These are phyloP conservation scores for Eleginops maclovinus DNA, from an alignment of 2,113 vertebrate genomes.

Conservation along the genomic window DNA sequence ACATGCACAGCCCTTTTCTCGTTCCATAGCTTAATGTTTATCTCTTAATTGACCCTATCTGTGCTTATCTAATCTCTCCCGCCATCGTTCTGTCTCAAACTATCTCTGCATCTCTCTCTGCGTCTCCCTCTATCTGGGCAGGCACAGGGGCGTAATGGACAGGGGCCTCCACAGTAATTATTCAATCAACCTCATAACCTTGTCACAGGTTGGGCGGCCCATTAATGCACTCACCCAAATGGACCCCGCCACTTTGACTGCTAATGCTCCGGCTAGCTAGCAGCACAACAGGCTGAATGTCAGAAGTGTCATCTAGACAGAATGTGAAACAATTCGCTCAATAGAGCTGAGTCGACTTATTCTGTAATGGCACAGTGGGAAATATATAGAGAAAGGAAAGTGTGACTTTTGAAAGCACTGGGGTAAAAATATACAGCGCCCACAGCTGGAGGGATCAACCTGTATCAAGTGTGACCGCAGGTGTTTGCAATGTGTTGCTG, in stretches of 20 bases:
- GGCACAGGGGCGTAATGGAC: constrained; percentile 80
- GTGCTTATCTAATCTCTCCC: constrained; percentile 82
- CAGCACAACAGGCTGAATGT: constrained; percentile 72
- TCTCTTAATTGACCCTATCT: constrained; percentile 85
- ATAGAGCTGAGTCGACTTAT: constrained; percentile 36
- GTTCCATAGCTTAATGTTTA: constrained; percentile 75
- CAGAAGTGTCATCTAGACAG: constrained; percentile 65
- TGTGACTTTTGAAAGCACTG: constrained; percentile 41
- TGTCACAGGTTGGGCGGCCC: constrained; percentile 79
- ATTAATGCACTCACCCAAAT: constrained; percentile 82
- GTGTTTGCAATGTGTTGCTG: constrained; percentile 69
- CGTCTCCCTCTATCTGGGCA: constrained; percentile 69
- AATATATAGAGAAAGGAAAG: constrained; percentile 49
- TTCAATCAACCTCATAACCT: constrained; percentile 86
- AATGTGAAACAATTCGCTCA: constrained; percentile 46
- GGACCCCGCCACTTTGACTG: constrained; percentile 74
- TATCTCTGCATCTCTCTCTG: constrained; percentile 74
- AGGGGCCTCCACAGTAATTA: constrained; percentile 82
- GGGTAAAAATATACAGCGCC: constrained; percentile 33
- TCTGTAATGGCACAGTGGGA: constrained; percentile 49
- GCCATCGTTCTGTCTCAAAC: constrained; percentile 72
- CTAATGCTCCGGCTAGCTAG: constrained; percentile 68
- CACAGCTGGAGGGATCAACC: constrained; percentile 63
- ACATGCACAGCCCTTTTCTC: constrained; percentile 32
- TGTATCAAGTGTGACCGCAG: constrained; percentile 67